Conservation (phyloP, 37 sponge, comb jelly and placozoan genomes). For the Cliona cf. orientalis region DNA sequence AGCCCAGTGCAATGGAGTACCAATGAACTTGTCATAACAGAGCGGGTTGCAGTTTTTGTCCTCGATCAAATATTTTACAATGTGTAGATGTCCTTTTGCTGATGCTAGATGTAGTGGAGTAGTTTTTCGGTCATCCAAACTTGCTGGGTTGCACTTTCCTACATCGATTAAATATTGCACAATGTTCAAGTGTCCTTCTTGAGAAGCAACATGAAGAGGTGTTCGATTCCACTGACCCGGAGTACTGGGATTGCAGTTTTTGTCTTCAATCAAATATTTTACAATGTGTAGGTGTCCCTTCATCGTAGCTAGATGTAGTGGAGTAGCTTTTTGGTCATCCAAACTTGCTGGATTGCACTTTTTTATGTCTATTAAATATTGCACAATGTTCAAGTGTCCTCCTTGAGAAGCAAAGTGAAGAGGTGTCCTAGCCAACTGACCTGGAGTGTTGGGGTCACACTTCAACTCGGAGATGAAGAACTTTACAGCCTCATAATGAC, state of each 20-base stretch:
- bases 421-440: background rate
- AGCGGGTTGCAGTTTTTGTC: conserved; percentile 7
- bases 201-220: conserved; percentile 8
- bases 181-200: conserved; percentile 12
- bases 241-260: conserved; percentile 2
- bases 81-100: background rate
- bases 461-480: background rate
- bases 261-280: conserved; percentile 2
- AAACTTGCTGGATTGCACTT: background rate
- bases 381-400: background rate
- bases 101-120: conserved; percentile 11
- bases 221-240: background rate
- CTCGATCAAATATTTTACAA: background rate
- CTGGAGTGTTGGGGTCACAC: background rate
- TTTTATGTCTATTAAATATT: background rate
- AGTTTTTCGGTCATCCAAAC: background rate
- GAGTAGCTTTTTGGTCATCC: background rate
- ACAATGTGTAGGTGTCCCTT: background rate
- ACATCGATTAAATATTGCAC: background rate
- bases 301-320: conserved; percentile 2
- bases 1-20: background rate
- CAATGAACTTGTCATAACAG: background rate
- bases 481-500: background rate
- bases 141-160: background rate
- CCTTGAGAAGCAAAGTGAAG: background rate